phyloP scores from a whole-genome alignment of 2,888 invertebrate genomes.

The Stratiomys singularior region DNA sequence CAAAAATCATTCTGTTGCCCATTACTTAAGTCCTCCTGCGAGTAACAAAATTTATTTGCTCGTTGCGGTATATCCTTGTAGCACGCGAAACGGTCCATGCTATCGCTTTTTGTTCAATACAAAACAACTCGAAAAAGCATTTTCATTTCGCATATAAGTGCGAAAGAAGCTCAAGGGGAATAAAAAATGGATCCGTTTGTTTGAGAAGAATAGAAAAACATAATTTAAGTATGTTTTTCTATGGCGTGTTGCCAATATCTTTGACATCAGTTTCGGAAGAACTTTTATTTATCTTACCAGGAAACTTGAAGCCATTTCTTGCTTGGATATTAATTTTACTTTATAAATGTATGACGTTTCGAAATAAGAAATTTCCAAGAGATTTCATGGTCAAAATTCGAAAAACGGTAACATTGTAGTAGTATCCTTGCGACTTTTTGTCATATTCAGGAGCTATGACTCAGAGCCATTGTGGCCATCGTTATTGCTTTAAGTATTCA shows the following conservation, averaged over 20 bases:
- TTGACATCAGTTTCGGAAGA: not conserved
- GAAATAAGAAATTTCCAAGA: too few relatives aligned
- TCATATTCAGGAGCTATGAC: not conserved
- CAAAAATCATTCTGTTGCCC: conserved; percentile 29
- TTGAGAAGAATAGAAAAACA: conserved; percentile 24
- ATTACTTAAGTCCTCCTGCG: conserved; percentile 9
- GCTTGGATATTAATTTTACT: too few relatives aligned
- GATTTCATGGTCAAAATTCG: not conserved
- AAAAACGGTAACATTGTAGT: not conserved
- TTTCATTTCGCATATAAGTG: conserved; percentile 31
- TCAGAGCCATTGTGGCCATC: not conserved
- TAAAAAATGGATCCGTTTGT: conserved; percentile 35
- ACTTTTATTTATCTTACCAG: too few relatives aligned
- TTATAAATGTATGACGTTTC: too few relatives aligned
- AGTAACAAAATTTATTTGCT: conserved; percentile 17
- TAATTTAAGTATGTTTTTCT: conserved; percentile 38
- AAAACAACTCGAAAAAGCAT: conserved; percentile 13
- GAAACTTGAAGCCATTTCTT: too few relatives aligned
- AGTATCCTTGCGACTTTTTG: not conserved
- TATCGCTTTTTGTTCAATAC: conserved; percentile 4
- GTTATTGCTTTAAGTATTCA: conserved; percentile 37
- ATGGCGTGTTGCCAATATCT: conserved; percentile 1
- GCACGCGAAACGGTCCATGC: not conserved
- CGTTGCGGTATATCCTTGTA: not conserved
- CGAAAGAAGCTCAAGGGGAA: conserved; percentile 12